Base-by-base conservation (phyloP, 2,113 vertebrate genomes). In the Psilopogon haemacephalus region DNA sequence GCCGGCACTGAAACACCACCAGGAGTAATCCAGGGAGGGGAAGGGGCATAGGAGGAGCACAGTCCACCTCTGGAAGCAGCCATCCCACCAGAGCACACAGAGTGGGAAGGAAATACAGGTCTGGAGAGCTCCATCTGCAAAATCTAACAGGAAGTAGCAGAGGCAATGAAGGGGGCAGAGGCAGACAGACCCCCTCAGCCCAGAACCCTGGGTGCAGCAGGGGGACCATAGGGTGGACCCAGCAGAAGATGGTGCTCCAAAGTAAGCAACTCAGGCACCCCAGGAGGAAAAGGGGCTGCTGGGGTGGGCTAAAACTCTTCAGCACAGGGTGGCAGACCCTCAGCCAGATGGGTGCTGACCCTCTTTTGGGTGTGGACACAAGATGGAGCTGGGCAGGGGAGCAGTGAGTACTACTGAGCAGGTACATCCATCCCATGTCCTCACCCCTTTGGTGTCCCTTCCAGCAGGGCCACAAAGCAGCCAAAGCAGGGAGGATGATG, bases 241-340 rank as follows among this genome's bases (percentile, higher is more conserved):
- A 28, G 64, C 1, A 3, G 42, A 19, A 15, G 42, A 35, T 9
- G 35, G n/a, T 21, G n/a, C 48, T 65, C 28, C 59, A 44, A 86
- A 27, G 4, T 0, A 0, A 12, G 40, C 0, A 1, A 15, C 37
- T 76, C 26, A n/a, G 54, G 21, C 13, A 58, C 6, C 11, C 15
- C 40, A 23, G 28, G 9, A 48, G 28, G 38, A 68, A 42, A 37
- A 68, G 13, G 8, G 42, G 9, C 68, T 68, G 20, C 33, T n/a
- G 42, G 42, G 12, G 14, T 38, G 32, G 58, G 42, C 52, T 85
- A 62, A 38, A 50, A 44, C 11, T 20, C 21, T 12, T 8, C 44
- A 6, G 16, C 4, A 7, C 11, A 14, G 52, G 12, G 19, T 0
- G 1, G 38, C 33, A 72, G 59, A 10, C 26, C 10, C 35, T 62